These are phyloP conservation scores for Myotis brandtii DNA, from an alignment of 2,113 vertebrate species.

Conservation along the genomic window DNA sequence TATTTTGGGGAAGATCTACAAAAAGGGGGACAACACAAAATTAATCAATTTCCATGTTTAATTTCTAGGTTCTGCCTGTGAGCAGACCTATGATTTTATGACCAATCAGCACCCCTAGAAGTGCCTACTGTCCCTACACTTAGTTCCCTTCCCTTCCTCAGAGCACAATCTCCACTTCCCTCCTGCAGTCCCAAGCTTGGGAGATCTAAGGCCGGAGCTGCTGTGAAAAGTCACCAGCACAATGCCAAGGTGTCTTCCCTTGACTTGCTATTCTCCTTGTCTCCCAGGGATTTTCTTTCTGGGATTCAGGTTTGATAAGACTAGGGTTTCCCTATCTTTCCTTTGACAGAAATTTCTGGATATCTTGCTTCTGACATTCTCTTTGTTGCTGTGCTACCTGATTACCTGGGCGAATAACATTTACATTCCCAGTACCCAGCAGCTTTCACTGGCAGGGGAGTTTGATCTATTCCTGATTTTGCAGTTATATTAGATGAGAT, in stretches of 20 bases:
- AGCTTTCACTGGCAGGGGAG: slow-evolving; percentile 64
- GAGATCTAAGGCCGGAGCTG: neutral
- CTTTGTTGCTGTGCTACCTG: slow-evolving; percentile 71
- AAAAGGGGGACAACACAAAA: neutral
- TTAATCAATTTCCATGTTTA: neutral
- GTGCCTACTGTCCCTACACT: neutral
- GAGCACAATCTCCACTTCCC: neutral
- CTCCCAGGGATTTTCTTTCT: slow-evolving; percentile 72
- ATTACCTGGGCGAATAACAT: slow-evolving; percentile 67
- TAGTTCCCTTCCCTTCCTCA: neutral
- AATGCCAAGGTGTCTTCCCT: neutral
- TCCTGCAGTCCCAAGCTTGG: neutral
- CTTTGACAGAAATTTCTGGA: slow-evolving; percentile 76
- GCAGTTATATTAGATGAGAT: slow-evolving; percentile 77
- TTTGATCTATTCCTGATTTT: slow-evolving; percentile 77
- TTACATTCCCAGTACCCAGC: slow-evolving; percentile 58
- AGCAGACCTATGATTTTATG: neutral
- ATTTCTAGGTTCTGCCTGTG: neutral
- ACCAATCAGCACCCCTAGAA: too few relatives aligned
- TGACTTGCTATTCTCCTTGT: slow-evolving; percentile 57
- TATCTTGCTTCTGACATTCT: slow-evolving; percentile 72
- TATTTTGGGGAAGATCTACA: neutral
- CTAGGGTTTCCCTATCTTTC: slow-evolving; percentile 47
- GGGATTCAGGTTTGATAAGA: slow-evolving; percentile 76
- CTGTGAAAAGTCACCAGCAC: neutral